Evolutionary conservation across 1,140 invertebrate species (phyloP), one percentile per base, ranked within the genome.

Genomic region (Harlomillsia oculata): DNA sequence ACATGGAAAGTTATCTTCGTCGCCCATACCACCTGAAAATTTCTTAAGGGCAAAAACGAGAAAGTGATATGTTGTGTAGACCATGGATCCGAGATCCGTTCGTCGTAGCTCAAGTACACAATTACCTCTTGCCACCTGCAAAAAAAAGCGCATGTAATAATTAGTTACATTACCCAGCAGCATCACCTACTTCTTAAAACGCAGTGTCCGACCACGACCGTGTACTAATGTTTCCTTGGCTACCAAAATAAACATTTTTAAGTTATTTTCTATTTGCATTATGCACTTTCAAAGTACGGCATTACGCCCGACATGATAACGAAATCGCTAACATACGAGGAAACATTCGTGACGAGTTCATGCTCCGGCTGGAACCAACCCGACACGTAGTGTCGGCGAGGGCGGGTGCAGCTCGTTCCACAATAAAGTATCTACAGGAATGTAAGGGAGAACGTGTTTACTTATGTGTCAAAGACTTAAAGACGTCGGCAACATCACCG

Each of bases 21-120:
- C 75, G 16, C 75, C 75, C 48, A 77, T 64, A 21, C 75, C 74
- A 30, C 75, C 75, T 5, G 74, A 75, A 56, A 77, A 77, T 57
- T 77, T 77, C 43, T 72, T 71, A 52, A 76, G 64, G 0, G 72
- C 75, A 63, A 74, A 74, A 9, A 76, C 66, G 1, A 72, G 60
- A 64, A 72, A 72, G 43, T 67, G 60, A 13, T 66, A 66, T 9
- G 65, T 65, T 16, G 51, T 55, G 9, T 65, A 43, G 13, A 51
- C 21, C 14, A 40, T 34, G 20, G n/a, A 20, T 37, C 48, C 51
- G 8, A 16, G 23, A 29, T 36, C 32, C 23, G 20, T 32, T 30
- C 63, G 61, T 40, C 66, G 59, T 20, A 74, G 59, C 11, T 66
- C 55, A 11, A 75, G 56, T 52, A 75, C 70, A 59, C 67, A 69